Evolutionary conservation across 1,140 invertebrate species (phyloP).

Genomic region (Coptotermes formosanus): DNA sequence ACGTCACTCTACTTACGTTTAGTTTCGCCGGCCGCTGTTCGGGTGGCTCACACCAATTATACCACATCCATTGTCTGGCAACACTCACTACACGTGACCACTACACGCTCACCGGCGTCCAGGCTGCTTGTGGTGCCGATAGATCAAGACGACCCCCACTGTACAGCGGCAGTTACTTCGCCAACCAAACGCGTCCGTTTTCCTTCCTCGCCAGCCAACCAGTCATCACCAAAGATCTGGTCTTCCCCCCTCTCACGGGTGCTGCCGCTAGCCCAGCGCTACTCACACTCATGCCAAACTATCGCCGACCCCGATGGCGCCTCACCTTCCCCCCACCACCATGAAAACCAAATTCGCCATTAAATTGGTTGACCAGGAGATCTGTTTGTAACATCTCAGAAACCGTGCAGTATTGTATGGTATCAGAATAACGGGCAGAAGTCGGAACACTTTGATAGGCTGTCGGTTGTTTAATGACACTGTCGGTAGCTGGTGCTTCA

Average conservation of each 20-base stretch:
- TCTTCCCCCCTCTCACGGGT: neutral
- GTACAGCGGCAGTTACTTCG: neutral
- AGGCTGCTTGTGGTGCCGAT: neutral
- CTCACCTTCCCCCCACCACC: neutral
- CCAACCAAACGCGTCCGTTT: neutral
- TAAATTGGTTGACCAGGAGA: neutral
- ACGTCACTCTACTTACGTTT: neutral
- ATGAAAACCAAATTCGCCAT: no score
- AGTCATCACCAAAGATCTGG: slow-evolving; percentile 14
- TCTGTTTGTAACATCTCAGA: neutral
- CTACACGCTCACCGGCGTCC: neutral
- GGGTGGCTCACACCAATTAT: neutral
- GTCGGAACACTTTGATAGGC: no score
- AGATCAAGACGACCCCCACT: neutral
- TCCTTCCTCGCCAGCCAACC: neutral
- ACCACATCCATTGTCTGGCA: neutral
- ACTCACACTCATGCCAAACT: no score
- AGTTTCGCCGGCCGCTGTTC: neutral
- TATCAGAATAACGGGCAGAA: no score
- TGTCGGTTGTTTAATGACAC: no score
- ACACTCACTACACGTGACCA: neutral
- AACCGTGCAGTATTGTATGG: neutral
- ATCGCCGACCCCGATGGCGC: neutral
- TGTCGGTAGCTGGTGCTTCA: no score
- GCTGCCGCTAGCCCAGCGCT: neutral